These are phyloP conservation scores for Dioctria linearis DNA, from an alignment of 2,888 invertebrate genomes.

Conservation along the genomic window DNA sequence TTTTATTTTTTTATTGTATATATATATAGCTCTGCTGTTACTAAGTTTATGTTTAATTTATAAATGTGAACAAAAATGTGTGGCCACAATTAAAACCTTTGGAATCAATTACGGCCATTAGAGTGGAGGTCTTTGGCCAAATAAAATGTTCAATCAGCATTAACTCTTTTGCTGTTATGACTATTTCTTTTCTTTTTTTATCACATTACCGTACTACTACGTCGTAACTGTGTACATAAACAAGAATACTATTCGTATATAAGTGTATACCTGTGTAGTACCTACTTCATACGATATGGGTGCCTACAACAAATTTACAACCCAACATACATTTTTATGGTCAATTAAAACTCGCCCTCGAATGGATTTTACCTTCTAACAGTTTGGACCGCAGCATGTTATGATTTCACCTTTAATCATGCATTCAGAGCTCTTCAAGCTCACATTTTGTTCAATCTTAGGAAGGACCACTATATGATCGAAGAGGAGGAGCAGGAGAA, in stretches of 20 bases:
- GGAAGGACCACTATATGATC: background rate
- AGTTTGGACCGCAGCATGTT: constrained; percentile 7
- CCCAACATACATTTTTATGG: constrained; percentile 53
- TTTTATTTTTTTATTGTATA: too few species aligned
- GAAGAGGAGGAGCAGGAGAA: background rate
- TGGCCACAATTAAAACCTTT: constrained; percentile 53
- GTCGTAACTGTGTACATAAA: too few species aligned
- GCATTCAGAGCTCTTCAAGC: constrained; percentile 39
- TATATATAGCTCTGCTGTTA: too few species aligned
- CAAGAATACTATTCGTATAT: background rate
- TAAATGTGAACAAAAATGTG: constrained; percentile 54
- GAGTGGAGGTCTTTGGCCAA: constrained; percentile 53
- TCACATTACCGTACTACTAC: background rate
- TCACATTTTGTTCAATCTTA: constrained; percentile 45
- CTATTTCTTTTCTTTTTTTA: background rate
- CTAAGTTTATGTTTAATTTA: constrained; percentile 36
- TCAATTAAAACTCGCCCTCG: constrained; percentile 59
- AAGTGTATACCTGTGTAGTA: background rate
- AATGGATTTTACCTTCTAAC: constrained; percentile 51
- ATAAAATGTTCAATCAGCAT: constrained; percentile 57
- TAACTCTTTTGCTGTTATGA: constrained; percentile 43
- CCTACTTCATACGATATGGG: background rate
- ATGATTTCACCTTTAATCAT: constrained; percentile 51
- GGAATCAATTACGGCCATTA: constrained; percentile 56
- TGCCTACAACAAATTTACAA: constrained; percentile 47